These are phyloP conservation scores for Marasmarcha lunaedactyla DNA, from an alignment of 2,888 invertebrate species.

Conservation along the genomic window DNA sequence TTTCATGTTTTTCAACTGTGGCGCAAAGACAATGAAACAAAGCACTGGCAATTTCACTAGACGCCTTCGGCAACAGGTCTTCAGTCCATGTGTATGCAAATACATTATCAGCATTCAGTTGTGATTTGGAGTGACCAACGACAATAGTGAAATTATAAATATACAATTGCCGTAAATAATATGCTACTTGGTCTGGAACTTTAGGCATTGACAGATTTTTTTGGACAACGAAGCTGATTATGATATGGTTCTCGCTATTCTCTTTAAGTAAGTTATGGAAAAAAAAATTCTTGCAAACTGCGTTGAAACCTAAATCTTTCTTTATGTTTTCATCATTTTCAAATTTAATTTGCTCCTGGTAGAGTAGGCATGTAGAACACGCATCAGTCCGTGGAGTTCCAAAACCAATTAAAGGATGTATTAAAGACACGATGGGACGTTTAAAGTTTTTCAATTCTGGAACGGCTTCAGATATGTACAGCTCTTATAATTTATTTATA, in stretches of 20 bases:
- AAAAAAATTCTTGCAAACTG: not conserved
- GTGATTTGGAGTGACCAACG: not conserved
- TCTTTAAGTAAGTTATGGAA: not conserved
- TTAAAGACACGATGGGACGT: too few species aligned
- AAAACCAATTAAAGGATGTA: too few species aligned
- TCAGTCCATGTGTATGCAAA: slow-evolving; percentile 12
- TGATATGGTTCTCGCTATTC: not conserved
- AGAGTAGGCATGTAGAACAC: not conserved
- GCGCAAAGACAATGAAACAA: slow-evolving; percentile 3
- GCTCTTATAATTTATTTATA: slow-evolving; percentile 5
- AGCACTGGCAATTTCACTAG: slow-evolving; percentile 10
- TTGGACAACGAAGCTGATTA: slow-evolving; percentile 1
- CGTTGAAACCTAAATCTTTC: not conserved
- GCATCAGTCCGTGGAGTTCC: too few species aligned
- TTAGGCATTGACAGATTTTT: slow-evolving; percentile 1
- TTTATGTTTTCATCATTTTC: not conserved
- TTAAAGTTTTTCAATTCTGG: too few species aligned
- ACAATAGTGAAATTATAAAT: not conserved
- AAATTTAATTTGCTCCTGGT: not conserved
- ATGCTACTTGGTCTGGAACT: not conserved
- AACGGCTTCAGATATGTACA: too few species aligned
- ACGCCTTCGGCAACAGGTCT: slow-evolving; percentile 4
- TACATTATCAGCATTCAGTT: slow-evolving; percentile 8
- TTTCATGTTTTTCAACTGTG: not conserved
- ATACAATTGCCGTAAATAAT: not conserved